phyloP scores from a whole-genome alignment of 2,888 invertebrate species.

The Elysia crispata region DNA sequence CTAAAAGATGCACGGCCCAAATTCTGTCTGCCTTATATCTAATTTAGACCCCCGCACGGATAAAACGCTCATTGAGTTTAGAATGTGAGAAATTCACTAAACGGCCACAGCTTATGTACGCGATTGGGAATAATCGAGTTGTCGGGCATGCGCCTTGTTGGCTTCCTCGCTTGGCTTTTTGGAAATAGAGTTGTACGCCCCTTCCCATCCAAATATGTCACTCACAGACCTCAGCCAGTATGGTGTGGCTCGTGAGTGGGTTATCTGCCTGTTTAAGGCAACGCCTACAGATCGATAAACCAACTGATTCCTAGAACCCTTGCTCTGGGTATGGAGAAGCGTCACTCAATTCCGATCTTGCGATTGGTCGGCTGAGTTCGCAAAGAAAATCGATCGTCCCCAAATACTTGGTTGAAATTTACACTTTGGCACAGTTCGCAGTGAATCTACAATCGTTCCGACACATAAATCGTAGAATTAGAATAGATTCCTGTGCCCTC shows the following conservation, averaged over 20 bases:
- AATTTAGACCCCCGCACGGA: conserved; percentile 60
- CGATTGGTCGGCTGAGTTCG: too few species aligned
- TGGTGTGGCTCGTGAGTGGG: neutral
- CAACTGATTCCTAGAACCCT: too few species aligned
- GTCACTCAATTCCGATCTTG: too few species aligned
- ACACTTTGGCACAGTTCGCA: too few species aligned
- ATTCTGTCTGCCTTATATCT: conserved; percentile 59
- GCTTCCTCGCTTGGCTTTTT: neutral
- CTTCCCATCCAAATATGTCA: conserved; percentile 14
- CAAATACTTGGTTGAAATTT: too few species aligned
- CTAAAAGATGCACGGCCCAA: conserved; percentile 55
- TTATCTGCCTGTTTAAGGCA: conserved; percentile 3
- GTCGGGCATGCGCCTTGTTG: conserved; percentile 61
- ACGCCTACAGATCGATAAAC: too few species aligned
- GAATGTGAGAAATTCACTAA: conserved; percentile 72
- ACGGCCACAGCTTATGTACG: conserved; percentile 69
- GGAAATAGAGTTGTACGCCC: conserved; percentile 30
- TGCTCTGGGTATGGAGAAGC: too few species aligned
- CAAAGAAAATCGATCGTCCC: too few species aligned
- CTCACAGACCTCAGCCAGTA: conserved; percentile 16
- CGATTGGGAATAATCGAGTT: conserved; percentile 67
- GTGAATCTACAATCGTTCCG: too few species aligned
- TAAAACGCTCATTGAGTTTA: conserved; percentile 70
- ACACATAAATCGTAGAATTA: too few species aligned
- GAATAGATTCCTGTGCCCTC: too few species aligned